Evolutionary conservation across 2,113 vertebrate genomes (phyloP), one percentile per base, ranked within the genome.

Genomic region (Antennarius striatus): DNA sequence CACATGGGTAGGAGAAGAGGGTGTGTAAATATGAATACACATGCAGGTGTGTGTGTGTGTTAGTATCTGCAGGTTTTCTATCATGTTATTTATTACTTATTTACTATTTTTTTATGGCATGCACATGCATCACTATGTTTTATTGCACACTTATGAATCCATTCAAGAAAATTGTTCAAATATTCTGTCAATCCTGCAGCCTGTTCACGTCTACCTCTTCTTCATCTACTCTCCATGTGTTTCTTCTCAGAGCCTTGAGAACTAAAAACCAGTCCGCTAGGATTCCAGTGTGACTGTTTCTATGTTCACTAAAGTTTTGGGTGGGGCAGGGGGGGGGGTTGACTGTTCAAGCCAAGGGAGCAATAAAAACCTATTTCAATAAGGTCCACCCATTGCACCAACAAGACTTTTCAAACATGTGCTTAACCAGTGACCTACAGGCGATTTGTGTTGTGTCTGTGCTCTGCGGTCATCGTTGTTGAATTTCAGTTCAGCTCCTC

Each of bases 201-300:
- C 15, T 32, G 3, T 22, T 10, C n/a, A 29, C 13, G 10, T 59
- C 28, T 53, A 15, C 49, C 54, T 68, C 39, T 36, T 16, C 48
- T 46, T 39, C 2, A 29, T 54, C 17, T 5, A 45, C 47, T 46
- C 47, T 56, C 9, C 17, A 57, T 2, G 7, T 16, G n/a, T 36
- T 40, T 22, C n/a, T 49, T 63, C 30, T 63, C 30, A 60, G 3
- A 71, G 51, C 45, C 56, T n/a, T 12, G 39, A 60, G 47, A 15
- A 22, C 4, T 43, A 6, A 59, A 55, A 90, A 89, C 89, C 78
- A 59, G 89, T 87, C 68, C 45, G 42, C 68, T 79, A 6, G 64
- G 85, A 91, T 92, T 91, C 89, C 88, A 49, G 2, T 17, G 29
- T 56, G 68, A 84, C 59, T 69, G 46, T 85, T 68, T 80, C 56